Evolutionary conservation across 2,113 vertebrate genomes (phyloP), one percentile per base, ranked within the genome.

Genomic region (Bubo bubo): DNA sequence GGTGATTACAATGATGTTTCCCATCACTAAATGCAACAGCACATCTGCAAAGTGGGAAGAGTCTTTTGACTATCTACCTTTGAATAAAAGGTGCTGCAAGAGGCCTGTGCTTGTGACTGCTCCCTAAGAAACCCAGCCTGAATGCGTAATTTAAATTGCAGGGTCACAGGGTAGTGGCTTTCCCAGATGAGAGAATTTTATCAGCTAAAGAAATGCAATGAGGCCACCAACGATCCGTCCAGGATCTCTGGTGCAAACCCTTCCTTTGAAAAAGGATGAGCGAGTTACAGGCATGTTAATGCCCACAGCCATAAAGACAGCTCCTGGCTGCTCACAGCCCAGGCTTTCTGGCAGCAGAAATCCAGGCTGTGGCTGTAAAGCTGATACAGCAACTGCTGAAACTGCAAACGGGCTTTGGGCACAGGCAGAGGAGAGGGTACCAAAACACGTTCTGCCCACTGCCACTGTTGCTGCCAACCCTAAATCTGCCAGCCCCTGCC

Each of bases 381-480:
- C 47, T 58, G 37, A 35, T 28, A 64, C 14, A 55, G n/a, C 43
- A 30, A 19, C 16, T 26, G 20, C 35, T 58, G 60, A 47, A 88
- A 68, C 35, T 35, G 53, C 73, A 23, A 35, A 64, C 0, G 6
- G 62, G 43, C 55, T 63, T 41, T 35, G 5, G 37, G 43, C 1
- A 1, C 34, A 47, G 73, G 52, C 49, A 75, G 50, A 64, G 26
- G 15, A 52, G 17, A 56, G 14, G 19, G 27, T 50, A 55, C 34
- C 3, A 1, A 56, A 63, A 53, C 5, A 39, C 3, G 0, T 79
- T 39, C 23, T 4, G 2, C 22, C 19, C 2, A 6, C 56, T 1
- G 2, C 58, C 13, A 6, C 26, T 26, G 27, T 56, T 26, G n/a
- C 35, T 21, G 23, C 27, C 39, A 32, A 12, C 20, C 34, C 39